These are phyloP conservation scores for Sturnira hondurensis DNA, from an alignment of 2,113 vertebrate species.

Conservation along the genomic window DNA sequence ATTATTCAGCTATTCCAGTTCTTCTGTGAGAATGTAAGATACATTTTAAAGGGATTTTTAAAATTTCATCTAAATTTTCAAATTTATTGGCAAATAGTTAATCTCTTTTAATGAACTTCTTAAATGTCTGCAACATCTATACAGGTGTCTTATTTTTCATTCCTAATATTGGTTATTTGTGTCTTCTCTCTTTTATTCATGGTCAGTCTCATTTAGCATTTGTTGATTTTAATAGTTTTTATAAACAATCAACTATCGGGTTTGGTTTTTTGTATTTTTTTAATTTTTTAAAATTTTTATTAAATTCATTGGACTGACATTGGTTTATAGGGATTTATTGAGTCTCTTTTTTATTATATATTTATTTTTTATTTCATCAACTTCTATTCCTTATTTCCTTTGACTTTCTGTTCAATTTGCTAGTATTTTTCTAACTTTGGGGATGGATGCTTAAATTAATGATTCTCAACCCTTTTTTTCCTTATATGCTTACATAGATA, in stretches of 20 bases:
- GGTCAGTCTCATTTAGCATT: not conserved
- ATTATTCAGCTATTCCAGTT: too few relatives aligned
- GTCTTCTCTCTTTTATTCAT: not conserved
- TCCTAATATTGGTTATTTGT: not conserved
- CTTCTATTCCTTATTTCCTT: not conserved
- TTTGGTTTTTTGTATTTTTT: not conserved
- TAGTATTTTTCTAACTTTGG: not conserved
- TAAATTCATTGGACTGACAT: too few relatives aligned
- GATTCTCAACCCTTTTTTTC: not conserved
- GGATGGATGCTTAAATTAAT: not conserved
- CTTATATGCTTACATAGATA: not conserved
- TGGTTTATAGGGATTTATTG: not conserved
- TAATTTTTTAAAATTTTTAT: too few relatives aligned
- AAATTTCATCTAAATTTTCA: too few relatives aligned
- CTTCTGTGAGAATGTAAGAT: too few relatives aligned
- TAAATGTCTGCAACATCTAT: not conserved
- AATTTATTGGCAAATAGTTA: not conserved
- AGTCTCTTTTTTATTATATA: not conserved
- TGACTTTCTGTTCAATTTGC: not conserved
- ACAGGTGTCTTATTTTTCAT: not conserved
- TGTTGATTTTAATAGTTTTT: not conserved
- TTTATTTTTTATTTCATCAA: conserved; percentile 2
- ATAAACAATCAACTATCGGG: not conserved
- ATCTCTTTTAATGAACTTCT: not conserved
- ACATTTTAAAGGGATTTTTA: too few relatives aligned